Conservation (phyloP, 2,797 vertebrate species). For the Microctenopoma stevenorrisi region DNA sequence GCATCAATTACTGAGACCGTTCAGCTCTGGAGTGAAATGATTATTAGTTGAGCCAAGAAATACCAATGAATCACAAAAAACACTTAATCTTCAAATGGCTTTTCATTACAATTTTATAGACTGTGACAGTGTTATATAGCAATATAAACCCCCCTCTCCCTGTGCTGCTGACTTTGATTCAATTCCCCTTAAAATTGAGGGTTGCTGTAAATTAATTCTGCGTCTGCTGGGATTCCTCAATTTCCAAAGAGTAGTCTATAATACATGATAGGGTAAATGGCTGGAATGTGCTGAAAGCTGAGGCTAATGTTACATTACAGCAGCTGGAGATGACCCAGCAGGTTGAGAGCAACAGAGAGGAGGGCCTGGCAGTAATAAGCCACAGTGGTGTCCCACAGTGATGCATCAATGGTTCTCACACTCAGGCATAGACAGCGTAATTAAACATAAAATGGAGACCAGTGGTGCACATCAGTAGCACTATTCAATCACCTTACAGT, state of each 20-base stretch:
- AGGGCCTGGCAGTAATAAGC: constrained; percentile 74
- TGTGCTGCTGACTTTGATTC: constrained; percentile 68
- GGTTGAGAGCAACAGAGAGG: constrained; percentile 59
- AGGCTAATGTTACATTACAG: constrained; percentile 75
- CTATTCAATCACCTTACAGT: constrained; percentile 33
- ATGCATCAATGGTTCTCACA: constrained; percentile 63
- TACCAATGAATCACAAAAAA: constrained; percentile 73
- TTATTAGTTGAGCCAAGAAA: constrained; percentile 75
- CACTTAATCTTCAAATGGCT: constrained; percentile 74
- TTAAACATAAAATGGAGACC: constrained; percentile 67
- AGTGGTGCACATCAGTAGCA: constrained; percentile 48
- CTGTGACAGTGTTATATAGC: constrained; percentile 72
- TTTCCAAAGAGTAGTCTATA: constrained; percentile 76
- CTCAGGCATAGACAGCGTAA: constrained; percentile 64
- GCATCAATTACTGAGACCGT: constrained; percentile 63
- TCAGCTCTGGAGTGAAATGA: constrained; percentile 66
- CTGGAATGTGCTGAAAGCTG: constrained; percentile 65
- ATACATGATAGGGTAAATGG: constrained; percentile 78
- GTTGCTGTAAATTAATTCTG: constrained; percentile 75
- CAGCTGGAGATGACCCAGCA: constrained; percentile 75
- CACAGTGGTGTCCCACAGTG: constrained; percentile 69
- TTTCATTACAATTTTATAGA: constrained; percentile 80
- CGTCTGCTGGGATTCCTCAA: constrained; percentile 69
- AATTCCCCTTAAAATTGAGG: constrained; percentile 69
- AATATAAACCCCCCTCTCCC: constrained; percentile 46